These are phyloP conservation scores for Platysternon megacephalum DNA, from an alignment of 2,113 vertebrate species.

Conservation along the genomic window DNA sequence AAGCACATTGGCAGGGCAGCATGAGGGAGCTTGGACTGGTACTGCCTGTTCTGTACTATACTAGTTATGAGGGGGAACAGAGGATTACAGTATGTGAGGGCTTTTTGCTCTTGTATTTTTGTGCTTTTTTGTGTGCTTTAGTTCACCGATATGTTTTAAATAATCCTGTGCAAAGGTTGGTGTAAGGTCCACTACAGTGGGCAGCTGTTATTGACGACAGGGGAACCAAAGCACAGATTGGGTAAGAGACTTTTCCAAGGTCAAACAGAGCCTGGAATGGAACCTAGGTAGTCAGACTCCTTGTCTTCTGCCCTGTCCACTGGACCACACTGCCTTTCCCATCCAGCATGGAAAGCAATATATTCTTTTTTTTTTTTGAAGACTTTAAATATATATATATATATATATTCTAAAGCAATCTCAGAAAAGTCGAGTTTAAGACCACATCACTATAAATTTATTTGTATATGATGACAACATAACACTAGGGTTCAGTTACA, in stretches of 20 bases:
- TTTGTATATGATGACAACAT: neutral
- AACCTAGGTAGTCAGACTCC: neutral
- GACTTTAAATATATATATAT: rapidly evolving
- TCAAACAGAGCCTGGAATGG: neutral
- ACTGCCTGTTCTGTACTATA: neutral
- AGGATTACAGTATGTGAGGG: neutral
- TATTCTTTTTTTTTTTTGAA: neutral
- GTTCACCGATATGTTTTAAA: neutral
- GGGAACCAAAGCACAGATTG: neutral
- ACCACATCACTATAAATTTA: neutral
- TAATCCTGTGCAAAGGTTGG: neutral
- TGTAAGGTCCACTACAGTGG: neutral
- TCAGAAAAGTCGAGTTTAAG: neutral
- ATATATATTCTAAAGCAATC: neutral
- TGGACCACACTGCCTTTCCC: neutral
- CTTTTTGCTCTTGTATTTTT: neutral
- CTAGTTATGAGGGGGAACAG: neutral
- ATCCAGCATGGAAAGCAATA: neutral
- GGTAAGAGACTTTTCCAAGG: neutral
- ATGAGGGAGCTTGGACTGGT: neutral
- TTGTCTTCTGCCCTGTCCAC: neutral
- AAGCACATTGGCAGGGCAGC: neutral
- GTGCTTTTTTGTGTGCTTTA: neutral
- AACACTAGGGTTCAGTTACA: neutral
- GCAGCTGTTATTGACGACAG: slow-evolving; percentile 23